Evolutionary conservation across 2,113 vertebrate genomes (phyloP), one percentile per base, ranked within the genome.

Genomic region (Sinosuthora webbiana): DNA sequence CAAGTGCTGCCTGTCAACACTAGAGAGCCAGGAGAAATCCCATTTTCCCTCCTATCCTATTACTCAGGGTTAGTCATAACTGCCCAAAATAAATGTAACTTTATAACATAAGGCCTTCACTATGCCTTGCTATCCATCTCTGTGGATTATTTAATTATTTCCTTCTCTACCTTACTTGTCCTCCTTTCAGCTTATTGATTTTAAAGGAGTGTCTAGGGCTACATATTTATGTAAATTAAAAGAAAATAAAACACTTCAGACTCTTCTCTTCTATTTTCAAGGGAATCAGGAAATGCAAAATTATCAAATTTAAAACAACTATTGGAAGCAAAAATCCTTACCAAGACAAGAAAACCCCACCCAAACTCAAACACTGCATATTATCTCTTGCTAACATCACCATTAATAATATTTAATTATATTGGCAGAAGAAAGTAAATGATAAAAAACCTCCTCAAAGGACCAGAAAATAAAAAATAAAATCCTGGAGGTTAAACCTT

Each of bases 71-170:
- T 83, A 90, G 65, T 91, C 76, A 77, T 81, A 91, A 90, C 47
- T 92, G 39, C 73, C 52, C 41, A 57, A 96, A 95, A 94, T 83
- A 93, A 87, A 87, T 64, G 59, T 73, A 89, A 85, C 53, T 94
- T 94, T 79, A 64, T 87, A 93, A 89, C 7, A 2, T 37, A 68
- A 85, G 49, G 11, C 31, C 24, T 90, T 88, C 59, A 44, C 12
- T 70, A 57, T 69, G 45, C 25, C 19, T 77, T 93, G 68, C n/a
- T 19, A 35, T 62, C 53, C 25, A 8, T 62, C 87, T 28, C 30
- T 47, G 52, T 49, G 22, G 3, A 16, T 69, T 64, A 57, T 68
- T 74, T 87, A 17, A 42, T 80, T 70, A 57, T 59, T 85, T 83
- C 27, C 7, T 67, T 62, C 49, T 45, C 60, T 93, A 21, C 30